Evolutionary conservation across 2,113 vertebrate species (phyloP).

Genomic region (Equus quagga): DNA sequence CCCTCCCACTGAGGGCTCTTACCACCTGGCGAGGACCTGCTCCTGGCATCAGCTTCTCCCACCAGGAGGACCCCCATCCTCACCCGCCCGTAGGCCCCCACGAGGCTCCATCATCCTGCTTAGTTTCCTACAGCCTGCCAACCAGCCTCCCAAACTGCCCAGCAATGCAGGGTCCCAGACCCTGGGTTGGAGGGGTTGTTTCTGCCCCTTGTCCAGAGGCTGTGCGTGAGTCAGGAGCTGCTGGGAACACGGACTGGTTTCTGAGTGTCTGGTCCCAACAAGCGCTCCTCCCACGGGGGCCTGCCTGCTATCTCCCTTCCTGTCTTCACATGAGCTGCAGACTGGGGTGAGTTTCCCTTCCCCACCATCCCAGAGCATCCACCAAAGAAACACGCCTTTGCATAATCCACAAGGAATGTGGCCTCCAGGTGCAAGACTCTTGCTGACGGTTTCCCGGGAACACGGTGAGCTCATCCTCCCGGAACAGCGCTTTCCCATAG

Average conservation of each 20-base stretch:
- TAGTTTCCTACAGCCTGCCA: accelerated
- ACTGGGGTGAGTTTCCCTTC: not conserved
- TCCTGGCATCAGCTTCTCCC: not conserved
- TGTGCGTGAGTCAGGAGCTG: not conserved
- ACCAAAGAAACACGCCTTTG: not conserved
- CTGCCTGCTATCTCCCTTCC: not conserved
- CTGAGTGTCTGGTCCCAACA: not conserved
- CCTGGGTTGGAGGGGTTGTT: no score
- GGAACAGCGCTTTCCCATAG: not conserved
- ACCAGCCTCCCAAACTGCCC: no score
- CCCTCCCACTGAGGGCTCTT: not conserved
- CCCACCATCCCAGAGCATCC: not conserved
- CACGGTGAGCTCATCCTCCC: not conserved
- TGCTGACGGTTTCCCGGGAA: not conserved
- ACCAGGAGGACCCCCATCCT: not conserved
- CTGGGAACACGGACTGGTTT: not conserved
- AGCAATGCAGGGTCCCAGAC: not conserved
- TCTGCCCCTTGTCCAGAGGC: not conserved
- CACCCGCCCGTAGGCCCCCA: not conserved
- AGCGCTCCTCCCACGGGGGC: not conserved
- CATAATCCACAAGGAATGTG: not conserved
- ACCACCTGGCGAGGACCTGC: not conserved
- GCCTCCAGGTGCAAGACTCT: not conserved
- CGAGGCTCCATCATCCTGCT: not conserved
- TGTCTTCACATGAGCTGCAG: not conserved